Evolutionary conservation across 2,888 invertebrate genomes (phyloP), one percentile per base, ranked within the genome.

Genomic region (Baccha elongata): DNA sequence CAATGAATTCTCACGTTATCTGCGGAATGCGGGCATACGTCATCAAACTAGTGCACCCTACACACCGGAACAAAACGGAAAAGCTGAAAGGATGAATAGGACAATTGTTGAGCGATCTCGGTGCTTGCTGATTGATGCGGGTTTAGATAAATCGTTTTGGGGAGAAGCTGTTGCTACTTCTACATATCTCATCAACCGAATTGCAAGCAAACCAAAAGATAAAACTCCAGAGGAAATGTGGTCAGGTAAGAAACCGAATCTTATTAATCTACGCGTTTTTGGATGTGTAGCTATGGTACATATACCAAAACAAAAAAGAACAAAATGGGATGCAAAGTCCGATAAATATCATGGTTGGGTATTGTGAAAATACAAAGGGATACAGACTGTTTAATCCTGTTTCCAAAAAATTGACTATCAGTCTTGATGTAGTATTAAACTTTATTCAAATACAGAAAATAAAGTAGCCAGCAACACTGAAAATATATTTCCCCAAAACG

Each of bases 1-100:
- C 11, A 35, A 35, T 2, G 35, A 35, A 35, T 35, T 55, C n/a
- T 11, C n/a, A 11, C 10, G 11, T 10, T 10, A 32, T 13, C 1
- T n/a, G n/a, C n/a, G n/a, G n/a, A n/a, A n/a, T n/a, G n/a, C 32
- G 5, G 26, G 19, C 4, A 44, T 44, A 8, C 23, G 11, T 10
- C 26, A 58, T 29, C 19, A 35, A 11, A 35, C 35, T n/a, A 32
- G 68, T 23, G 42, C 60, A 32, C 50, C 73, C 1, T 85, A 85
- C 19, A 79, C 79, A 11, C 85, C 84, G 7, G 75, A 86, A 48
- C 86, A 86, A 69, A 86, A 85, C 44, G 85, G 85, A 8, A 76
- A 76, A 10, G 73, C 83, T 1, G 84, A 85, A 53, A 42, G 84
- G 60, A 64, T 83, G 15, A 86, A 87, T 55, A 60, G 86, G 2